These are phyloP conservation scores for Periophthalmodon schlosseri DNA, from an alignment of 2,113 vertebrate genomes.

Conservation along the genomic window DNA sequence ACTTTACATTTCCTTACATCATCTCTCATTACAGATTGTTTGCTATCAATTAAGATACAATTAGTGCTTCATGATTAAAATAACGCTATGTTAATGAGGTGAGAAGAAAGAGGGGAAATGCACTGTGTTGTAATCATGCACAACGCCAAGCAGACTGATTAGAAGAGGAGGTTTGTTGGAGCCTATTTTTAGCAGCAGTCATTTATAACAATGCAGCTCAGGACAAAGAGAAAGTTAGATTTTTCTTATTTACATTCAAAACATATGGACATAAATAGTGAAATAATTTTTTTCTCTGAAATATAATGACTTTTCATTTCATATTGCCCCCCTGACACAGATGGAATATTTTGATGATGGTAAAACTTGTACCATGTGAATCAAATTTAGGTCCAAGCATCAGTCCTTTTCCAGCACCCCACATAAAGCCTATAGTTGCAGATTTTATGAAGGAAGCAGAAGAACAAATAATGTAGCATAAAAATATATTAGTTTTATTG, in stretches of 20 bases:
- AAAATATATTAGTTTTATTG: too few species aligned
- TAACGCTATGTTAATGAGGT: conserved; percentile 1
- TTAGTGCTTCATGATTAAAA: not conserved
- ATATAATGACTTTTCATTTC: too few species aligned
- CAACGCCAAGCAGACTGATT: conserved; percentile 47
- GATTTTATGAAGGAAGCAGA: too few species aligned
- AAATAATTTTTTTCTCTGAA: too few species aligned
- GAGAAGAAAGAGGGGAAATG: conserved; percentile 6
- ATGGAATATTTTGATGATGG: too few species aligned
- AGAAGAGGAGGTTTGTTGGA: conserved; percentile 32
- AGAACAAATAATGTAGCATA: too few species aligned
- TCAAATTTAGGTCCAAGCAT: too few species aligned
- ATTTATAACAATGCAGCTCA: conserved; percentile 35
- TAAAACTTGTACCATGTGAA: too few species aligned
- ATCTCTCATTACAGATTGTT: conserved; percentile 11
- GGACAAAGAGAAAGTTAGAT: conserved; percentile 31
- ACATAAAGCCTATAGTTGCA: too few species aligned
- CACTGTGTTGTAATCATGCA: conserved; percentile 18
- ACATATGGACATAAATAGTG: conserved; percentile 8
- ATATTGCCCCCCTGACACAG: too few species aligned
- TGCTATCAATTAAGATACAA: not conserved
- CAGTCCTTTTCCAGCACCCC: too few species aligned
- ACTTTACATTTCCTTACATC: conserved; percentile 14
- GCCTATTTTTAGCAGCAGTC: conserved; percentile 37
- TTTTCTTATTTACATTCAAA: conserved; percentile 15